Conservation (phyloP, 1,140 invertebrate species). For the Neodiprion virginianus region DNA sequence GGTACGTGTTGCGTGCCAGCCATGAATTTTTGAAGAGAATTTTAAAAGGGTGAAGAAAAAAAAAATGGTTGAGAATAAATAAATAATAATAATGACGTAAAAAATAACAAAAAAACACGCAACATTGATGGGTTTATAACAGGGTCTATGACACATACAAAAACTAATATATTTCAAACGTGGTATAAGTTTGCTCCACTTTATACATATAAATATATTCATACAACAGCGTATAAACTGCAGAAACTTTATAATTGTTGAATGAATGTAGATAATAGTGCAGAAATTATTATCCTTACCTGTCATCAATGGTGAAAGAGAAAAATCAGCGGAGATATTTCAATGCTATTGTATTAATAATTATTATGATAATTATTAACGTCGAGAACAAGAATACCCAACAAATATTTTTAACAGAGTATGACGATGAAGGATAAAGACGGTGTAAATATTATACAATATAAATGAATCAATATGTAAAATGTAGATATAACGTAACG, state of each 20-base stretch:
- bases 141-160: constrained; percentile 11
- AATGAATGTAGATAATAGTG: no score
- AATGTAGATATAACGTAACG: constrained; percentile 20
- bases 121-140: constrained; percentile 8
- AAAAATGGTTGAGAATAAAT: background rate
- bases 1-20: background rate
- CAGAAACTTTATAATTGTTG: background rate
- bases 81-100: background rate
- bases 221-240: background rate
- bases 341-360: no score
- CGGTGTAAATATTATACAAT: constrained; percentile 27
- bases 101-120: background rate
- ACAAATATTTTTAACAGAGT: constrained; percentile 57
- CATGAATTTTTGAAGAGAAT: background rate
- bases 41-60: background rate
- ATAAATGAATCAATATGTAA: constrained; percentile 16
- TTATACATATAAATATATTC: background rate
- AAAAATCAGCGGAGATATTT: constrained; percentile 18
- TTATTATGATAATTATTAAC: no score
- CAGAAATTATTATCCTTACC: background rate
- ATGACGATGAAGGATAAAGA: background rate
- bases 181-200: no score
- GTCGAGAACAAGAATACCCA: constrained; percentile 31
- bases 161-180: background rate
- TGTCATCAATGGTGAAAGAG: constrained; percentile 18